Evolutionary conservation across 1,140 invertebrate genomes (phyloP).

Genomic region (Mesaphorura yosii): DNA sequence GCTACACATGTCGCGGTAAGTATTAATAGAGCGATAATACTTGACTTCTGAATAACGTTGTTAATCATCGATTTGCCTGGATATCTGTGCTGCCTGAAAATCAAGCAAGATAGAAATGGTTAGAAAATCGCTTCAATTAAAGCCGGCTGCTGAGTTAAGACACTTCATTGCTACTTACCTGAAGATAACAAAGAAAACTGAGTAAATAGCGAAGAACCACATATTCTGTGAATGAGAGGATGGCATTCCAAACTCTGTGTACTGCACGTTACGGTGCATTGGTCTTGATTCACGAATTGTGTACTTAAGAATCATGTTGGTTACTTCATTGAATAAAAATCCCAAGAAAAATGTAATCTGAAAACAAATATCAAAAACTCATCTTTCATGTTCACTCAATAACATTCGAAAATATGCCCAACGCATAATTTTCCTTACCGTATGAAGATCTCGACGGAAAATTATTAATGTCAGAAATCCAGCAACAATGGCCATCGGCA

Average conservation of each 20-base stretch:
- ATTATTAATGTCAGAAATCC: constrained; percentile 73
- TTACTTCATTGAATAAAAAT: constrained; percentile 59
- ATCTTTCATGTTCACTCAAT: background rate
- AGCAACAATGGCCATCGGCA: constrained; percentile 67
- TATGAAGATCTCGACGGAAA: constrained; percentile 81
- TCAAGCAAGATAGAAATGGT: background rate
- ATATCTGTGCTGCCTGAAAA: constrained; percentile 25
- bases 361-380: constrained; percentile 32
- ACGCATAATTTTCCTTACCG: constrained; percentile 49
- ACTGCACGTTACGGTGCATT: constrained; percentile 50
- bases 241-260: constrained; percentile 87
- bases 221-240: constrained; percentile 84
- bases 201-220: constrained; percentile 82
- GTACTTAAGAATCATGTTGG: constrained; percentile 74
- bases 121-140: background rate
- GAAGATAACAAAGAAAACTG: constrained; percentile 72
- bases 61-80: constrained; percentile 21
- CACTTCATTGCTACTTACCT: constrained; percentile 56
- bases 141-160: too few species aligned
- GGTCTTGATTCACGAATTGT: constrained; percentile 68
- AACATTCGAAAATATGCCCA: constrained; percentile 1
- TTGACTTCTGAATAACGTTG: constrained; percentile 27
- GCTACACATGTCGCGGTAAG: constrained; percentile 35
- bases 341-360: constrained; percentile 78
- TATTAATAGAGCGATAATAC: constrained; percentile 34